These are phyloP conservation scores for Natrix natrix DNA, from an alignment of 2,797 vertebrate species.

Conservation along the genomic window DNA sequence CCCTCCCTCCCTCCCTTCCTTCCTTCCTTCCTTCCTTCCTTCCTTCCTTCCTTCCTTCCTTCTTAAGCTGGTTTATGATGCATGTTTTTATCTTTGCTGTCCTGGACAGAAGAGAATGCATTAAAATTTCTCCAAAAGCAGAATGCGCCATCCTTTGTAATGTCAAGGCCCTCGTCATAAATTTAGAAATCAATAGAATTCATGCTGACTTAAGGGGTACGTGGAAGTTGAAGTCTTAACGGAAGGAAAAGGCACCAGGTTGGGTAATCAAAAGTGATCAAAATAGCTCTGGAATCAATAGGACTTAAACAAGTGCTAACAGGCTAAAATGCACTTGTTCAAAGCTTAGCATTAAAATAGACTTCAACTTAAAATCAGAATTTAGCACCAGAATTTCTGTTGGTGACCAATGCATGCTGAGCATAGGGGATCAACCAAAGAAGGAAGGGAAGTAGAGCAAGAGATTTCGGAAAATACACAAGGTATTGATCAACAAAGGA, in stretches of 20 bases:
- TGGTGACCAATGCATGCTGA: not conserved
- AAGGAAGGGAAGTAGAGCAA: not conserved
- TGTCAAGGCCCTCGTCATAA: not conserved
- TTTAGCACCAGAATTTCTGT: not conserved
- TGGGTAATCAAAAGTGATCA: not conserved
- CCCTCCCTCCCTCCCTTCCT: accelerated
- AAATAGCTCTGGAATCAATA: not conserved
- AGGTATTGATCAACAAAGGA: not conserved
- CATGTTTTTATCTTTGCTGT: not conserved
- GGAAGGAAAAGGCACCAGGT: not conserved
- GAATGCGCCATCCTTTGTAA: not conserved
- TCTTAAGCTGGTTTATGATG: not conserved
- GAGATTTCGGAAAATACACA: not conserved
- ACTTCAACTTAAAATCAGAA: not conserved
- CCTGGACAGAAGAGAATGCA: not conserved
- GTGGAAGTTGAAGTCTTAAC: not conserved
- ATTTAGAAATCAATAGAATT: not conserved
- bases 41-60: accelerated
- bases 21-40: accelerated
- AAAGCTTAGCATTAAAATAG: not conserved
- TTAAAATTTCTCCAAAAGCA: not conserved
- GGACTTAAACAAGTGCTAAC: not conserved
- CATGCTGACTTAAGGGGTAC: not conserved
- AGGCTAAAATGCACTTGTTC: not conserved
- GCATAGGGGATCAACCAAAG: not conserved